A percentile compares a stretch with the other conserved stretches of the same genome.
Evolutionary conservation across 2,888 invertebrate species (phyloP).

Genomic region (Ferdinandea cuprea): DNA sequence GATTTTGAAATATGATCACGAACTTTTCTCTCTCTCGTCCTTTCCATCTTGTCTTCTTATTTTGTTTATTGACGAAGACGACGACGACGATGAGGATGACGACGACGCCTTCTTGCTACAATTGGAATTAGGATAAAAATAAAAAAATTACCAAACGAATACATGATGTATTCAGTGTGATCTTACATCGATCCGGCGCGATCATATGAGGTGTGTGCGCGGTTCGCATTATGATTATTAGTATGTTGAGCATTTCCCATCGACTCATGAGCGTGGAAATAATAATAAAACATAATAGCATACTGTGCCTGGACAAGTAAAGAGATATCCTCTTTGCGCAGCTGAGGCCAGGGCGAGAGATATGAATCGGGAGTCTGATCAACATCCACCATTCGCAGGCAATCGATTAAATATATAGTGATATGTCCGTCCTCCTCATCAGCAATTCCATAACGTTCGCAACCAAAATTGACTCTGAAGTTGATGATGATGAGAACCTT

Average conservation of each 20-base stretch:
- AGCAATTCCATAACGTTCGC: slow-evolving; percentile 68
- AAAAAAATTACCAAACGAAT: slow-evolving; percentile 75
- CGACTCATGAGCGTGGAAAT: slow-evolving; percentile 55
- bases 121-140: slow-evolving; percentile 71
- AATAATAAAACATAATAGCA: slow-evolving; percentile 58
- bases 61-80: slow-evolving; percentile 10
- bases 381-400: slow-evolving; percentile 44
- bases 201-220: slow-evolving; percentile 36
- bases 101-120: slow-evolving; percentile 45
- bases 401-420: slow-evolving; percentile 29
- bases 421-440: slow-evolving; percentile 53
- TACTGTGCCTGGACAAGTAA: slow-evolving; percentile 19
- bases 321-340: slow-evolving; percentile 15
- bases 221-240: slow-evolving; percentile 52
- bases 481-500: neutral
- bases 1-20: slow-evolving; percentile 78
- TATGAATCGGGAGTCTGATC: slow-evolving; percentile 66
- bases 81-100: slow-evolving; percentile 15
- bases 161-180: slow-evolving; percentile 76
- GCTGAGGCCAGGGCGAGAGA: slow-evolving; percentile 66
- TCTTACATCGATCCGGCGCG: slow-evolving; percentile 66
- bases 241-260: slow-evolving; percentile 56
- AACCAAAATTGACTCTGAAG: slow-evolving; percentile 46
- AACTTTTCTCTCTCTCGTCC: slow-evolving; percentile 55
- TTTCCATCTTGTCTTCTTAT: slow-evolving; percentile 12